Conservation (phyloP, 1,140 invertebrate genomes). For the Penaeus indicus region DNA sequence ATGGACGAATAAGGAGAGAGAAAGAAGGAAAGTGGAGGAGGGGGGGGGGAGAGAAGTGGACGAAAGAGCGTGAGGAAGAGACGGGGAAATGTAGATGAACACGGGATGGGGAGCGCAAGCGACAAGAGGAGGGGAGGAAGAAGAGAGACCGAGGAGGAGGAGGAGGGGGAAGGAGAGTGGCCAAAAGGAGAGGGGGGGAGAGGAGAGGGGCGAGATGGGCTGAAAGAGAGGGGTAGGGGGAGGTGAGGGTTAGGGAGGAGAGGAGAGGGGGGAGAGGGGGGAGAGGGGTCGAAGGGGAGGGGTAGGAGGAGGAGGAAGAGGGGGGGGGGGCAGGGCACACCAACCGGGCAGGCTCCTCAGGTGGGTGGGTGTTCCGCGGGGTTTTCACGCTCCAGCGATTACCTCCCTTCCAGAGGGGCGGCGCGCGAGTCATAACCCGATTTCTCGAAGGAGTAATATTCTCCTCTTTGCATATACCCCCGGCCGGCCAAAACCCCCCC, state of each 20-base stretch:
- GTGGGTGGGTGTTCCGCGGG: too few relatives aligned
- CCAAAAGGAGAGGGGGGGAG: neutral
- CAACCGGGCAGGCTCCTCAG: too few relatives aligned
- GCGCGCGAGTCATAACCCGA: too few relatives aligned
- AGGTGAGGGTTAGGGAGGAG: neutral
- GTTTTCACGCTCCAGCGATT: too few relatives aligned
- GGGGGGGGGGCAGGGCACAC: neutral
- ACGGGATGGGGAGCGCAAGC: neutral
- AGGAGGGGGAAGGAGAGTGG: neutral
- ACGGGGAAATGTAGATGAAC: neutral
- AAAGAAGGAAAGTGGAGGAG: neutral
- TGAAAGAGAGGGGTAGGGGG: neutral
- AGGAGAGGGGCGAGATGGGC: conserved; percentile 18
- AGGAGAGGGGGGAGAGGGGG: neutral
- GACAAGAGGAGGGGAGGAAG: neutral
- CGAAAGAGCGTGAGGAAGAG: neutral
- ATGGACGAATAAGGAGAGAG: neutral
- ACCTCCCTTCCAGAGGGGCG: too few relatives aligned
- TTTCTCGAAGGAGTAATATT: too few relatives aligned
- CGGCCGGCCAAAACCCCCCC: too few relatives aligned
- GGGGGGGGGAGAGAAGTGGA: neutral
- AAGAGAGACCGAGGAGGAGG: neutral
- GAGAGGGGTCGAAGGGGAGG: neutral
- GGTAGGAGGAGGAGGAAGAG: neutral
- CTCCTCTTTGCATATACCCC: too few relatives aligned